Conservation (phyloP, 2,797 vertebrate species). For the Cossypha niveicapilla region DNA sequence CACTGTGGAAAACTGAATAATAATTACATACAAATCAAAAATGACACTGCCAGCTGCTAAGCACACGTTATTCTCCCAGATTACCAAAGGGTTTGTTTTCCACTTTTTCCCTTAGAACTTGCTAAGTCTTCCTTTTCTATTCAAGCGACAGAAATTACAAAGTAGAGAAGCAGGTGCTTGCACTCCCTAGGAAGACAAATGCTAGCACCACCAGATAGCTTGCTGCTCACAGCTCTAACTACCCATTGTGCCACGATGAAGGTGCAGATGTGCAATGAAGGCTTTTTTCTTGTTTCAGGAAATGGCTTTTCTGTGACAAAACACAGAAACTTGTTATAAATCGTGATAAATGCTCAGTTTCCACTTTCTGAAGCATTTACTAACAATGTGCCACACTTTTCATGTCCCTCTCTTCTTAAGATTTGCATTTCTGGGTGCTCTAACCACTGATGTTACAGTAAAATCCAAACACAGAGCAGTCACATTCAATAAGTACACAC, state of each 20-base stretch:
- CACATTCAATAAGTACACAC: too few species aligned
- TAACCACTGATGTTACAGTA: background rate
- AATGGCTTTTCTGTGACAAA: constrained; percentile 22
- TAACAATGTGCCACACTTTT: background rate
- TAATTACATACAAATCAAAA: constrained; percentile 77
- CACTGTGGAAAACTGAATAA: constrained; percentile 66
- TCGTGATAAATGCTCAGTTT: background rate
- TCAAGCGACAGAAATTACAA: constrained; percentile 75
- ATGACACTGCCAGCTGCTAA: constrained; percentile 72
- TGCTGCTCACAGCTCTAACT: background rate
- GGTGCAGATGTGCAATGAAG: constrained; percentile 33
- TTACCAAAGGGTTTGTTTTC: constrained; percentile 72
- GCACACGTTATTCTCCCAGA: constrained; percentile 52
- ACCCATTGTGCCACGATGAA: background rate
- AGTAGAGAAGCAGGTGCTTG: constrained; percentile 26
- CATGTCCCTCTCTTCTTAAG: background rate
- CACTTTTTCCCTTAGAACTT: constrained; percentile 65
- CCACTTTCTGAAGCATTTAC: background rate
- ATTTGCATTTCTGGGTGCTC: background rate
- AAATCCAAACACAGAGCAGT: background rate
- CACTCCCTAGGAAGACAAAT: constrained; percentile 45
- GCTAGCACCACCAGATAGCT: background rate
- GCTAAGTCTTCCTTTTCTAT: constrained; percentile 67
- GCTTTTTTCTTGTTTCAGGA: background rate
- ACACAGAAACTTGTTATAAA: background rate